phyloP scores from a whole-genome alignment of 2,888 invertebrate genomes.

The Orthosia incerta region DNA sequence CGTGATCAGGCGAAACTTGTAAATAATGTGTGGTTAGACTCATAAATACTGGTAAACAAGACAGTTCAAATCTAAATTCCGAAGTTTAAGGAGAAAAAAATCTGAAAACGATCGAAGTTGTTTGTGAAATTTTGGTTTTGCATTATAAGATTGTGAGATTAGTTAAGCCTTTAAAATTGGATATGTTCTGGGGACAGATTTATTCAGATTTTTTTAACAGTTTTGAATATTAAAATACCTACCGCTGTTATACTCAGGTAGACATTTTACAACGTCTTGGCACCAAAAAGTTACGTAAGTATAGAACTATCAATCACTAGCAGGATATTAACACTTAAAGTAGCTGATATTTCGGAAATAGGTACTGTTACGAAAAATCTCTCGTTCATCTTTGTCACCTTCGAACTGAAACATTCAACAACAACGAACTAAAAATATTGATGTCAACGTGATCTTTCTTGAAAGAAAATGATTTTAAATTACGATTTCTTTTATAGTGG shows the following conservation, averaged over 20 bases:
- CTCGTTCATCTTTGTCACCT: conserved; percentile 45
- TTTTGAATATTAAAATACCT: background rate
- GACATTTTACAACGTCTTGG: background rate
- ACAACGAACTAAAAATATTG: conserved; percentile 8
- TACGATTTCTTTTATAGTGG: no score
- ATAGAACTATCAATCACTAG: conserved; percentile 52
- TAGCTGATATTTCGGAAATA: conserved; percentile 39
- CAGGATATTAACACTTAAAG: conserved; percentile 46
- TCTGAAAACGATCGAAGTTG: conserved; percentile 48
- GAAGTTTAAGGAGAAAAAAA: conserved; percentile 47
- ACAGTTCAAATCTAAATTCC: conserved; percentile 61
- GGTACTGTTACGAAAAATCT: conserved; percentile 26
- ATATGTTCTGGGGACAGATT: conserved; percentile 30
- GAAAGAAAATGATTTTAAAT: conserved; percentile 2
- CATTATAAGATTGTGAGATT: conserved; percentile 43
- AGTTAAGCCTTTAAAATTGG: conserved; percentile 42
- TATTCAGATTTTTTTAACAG: background rate
- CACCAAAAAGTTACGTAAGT: background rate
- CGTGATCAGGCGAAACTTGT: conserved; percentile 60
- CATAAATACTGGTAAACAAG: conserved; percentile 64
- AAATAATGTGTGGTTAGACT: conserved; percentile 61
- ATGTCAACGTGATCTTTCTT: conserved; percentile 2
- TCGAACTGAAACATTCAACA: conserved; percentile 4
- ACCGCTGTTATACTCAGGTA: background rate
- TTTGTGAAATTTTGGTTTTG: conserved; percentile 36